phyloP scores from a whole-genome alignment of 2,113 vertebrate genomes.

The Zosterops borbonicus region DNA sequence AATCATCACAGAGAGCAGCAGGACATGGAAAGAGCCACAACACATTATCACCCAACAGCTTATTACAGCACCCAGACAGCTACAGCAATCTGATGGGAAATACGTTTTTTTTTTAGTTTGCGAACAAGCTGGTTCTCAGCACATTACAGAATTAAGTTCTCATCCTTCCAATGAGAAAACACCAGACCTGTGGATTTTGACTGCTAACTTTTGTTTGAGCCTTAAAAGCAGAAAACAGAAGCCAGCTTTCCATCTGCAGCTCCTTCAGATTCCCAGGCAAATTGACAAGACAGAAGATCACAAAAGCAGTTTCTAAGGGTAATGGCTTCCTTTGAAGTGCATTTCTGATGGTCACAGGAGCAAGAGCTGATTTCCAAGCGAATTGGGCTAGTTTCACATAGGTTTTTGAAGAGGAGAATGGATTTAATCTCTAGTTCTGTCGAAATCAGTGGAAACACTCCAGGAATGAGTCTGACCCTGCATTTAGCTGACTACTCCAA shows the following conservation, averaged over 20 bases:
- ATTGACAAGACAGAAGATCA: slow-evolving; percentile 38
- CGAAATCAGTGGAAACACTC: slow-evolving; percentile 17
- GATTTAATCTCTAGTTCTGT: not conserved
- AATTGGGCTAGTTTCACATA: slow-evolving; percentile 11
- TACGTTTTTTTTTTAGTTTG: not conserved
- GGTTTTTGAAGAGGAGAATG: slow-evolving; percentile 16
- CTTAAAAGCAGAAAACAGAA: slow-evolving; percentile 1
- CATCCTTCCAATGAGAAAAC: not conserved
- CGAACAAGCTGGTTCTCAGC: not conserved
- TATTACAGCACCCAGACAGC: not conserved
- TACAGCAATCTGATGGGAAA: not conserved
- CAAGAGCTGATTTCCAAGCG: slow-evolving; percentile 36
- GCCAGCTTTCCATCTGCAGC: not conserved
- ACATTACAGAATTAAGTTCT: not conserved
- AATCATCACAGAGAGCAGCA: not conserved
- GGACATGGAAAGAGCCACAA: not conserved
- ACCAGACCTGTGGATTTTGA: not conserved
- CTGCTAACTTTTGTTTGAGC: not conserved
- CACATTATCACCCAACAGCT: not conserved
- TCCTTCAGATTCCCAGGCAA: slow-evolving; percentile 12
- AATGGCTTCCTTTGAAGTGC: slow-evolving; percentile 48
- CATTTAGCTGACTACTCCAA: not conserved
- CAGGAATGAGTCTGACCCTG: not conserved
- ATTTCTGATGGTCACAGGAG: slow-evolving; percentile 34
- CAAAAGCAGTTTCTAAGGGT: slow-evolving; percentile 24